A percentile compares a stretch with the other conserved stretches of the same genome.
Evolutionary conservation across 1,140 invertebrate genomes (phyloP).

Genomic region (Glomeris maerens): DNA sequence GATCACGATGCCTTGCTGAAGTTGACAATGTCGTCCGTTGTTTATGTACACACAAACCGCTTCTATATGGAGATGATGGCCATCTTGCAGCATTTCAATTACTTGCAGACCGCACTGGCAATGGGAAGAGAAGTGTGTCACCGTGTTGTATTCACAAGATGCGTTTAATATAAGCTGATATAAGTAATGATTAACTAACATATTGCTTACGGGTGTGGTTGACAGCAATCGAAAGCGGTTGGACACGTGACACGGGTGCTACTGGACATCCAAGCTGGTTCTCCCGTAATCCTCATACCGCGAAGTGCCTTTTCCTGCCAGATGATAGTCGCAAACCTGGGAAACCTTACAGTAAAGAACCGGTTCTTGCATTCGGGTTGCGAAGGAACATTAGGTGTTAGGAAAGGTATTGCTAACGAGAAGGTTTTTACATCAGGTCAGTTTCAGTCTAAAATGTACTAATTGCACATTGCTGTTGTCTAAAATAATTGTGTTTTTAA

Average conservation of each 20-base stretch:
- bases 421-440: not conserved
- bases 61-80: conserved; percentile 73
- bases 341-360: conserved; percentile 63
- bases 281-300: conserved; percentile 75
- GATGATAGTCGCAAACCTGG: conserved; percentile 66
- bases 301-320: conserved; percentile 62
- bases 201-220: not conserved
- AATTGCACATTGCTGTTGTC: not conserved
- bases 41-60: conserved; percentile 87
- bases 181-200: not conserved
- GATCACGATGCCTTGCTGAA: conserved; percentile 63
- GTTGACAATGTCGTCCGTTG: conserved; percentile 64
- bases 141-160: not conserved
- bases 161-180: conserved; percentile 1
- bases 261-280: conserved; percentile 54
- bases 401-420: not conserved
- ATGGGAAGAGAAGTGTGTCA: conserved; percentile 36
- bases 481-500: not conserved
- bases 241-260: conserved; percentile 37
- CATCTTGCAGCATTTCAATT: conserved; percentile 73
- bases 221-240: conserved; percentile 19
- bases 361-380: conserved; percentile 30
- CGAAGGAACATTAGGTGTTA: not conserved
- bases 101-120: conserved; percentile 56
- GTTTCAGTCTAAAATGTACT: not conserved